Percentiles rank a stretch among this genome's conserved stretches.
These are phyloP conservation scores for Chorisops tibialis DNA, from an alignment of 2,888 invertebrate genomes.

Conservation along the genomic window DNA sequence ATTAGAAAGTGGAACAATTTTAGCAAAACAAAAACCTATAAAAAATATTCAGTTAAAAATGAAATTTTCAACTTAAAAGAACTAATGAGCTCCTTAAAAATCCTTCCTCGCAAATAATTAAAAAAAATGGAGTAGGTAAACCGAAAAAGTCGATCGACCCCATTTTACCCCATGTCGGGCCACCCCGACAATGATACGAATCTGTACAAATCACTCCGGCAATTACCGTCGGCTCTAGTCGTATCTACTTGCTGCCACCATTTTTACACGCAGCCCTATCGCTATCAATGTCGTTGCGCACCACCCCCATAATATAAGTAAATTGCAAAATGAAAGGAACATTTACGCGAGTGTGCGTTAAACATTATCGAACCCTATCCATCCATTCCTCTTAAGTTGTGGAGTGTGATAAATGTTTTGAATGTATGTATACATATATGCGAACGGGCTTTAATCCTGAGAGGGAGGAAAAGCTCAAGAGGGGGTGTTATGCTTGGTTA, in stretches of 20 bases:
- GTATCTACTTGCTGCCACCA: slow-evolving; percentile 20
- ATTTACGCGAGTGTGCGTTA: no score
- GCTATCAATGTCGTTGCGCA: not conserved
- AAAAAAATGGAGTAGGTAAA: not conserved
- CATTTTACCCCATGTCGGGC: slow-evolving; percentile 24
- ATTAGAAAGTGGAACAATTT: no score
- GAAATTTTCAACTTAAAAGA: no score
- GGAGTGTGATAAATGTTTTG: not conserved
- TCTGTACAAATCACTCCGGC: slow-evolving; percentile 33
- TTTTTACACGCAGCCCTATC: not conserved
- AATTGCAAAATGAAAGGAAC: no score
- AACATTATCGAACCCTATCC: not conserved
- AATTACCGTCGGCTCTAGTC: slow-evolving; percentile 26
- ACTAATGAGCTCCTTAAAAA: no score
- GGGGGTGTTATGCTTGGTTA: not conserved
- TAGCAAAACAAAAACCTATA: no score
- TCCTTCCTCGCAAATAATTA: not conserved
- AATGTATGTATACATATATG: not conserved
- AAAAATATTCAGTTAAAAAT: no score
- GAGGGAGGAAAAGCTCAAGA: slow-evolving; percentile 6
- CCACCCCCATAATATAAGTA: not conserved
- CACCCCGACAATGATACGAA: slow-evolving; percentile 27
- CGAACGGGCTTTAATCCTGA: not conserved
- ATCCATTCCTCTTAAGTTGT: not conserved
- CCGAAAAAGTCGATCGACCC: slow-evolving; percentile 29